phyloP scores from a whole-genome alignment of 2,113 vertebrate species.

The Sylvilagus bachmani region DNA sequence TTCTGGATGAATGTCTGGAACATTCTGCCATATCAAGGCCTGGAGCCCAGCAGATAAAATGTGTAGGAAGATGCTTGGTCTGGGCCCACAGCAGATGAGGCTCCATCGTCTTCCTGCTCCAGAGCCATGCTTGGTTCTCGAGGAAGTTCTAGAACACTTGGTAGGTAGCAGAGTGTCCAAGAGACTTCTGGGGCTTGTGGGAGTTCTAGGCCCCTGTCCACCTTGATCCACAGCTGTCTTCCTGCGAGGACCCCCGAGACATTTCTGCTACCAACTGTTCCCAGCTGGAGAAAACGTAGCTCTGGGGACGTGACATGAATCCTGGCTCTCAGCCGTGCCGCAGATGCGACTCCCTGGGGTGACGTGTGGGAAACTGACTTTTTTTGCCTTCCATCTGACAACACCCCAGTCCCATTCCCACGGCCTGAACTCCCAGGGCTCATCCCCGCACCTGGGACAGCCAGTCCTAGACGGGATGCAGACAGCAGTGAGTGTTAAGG shows the following conservation, averaged over 20 bases:
- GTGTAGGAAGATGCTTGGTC: neutral
- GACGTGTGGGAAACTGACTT: constrained; percentile 37
- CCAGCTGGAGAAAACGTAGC: constrained; percentile 64
- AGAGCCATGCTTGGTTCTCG: constrained; percentile 30
- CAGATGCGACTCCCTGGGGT: neutral
- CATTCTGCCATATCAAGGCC: constrained; percentile 26
- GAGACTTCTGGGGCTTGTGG: neutral
- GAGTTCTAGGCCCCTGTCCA: constrained; percentile 25
- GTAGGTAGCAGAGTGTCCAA: neutral
- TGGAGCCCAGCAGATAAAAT: constrained; percentile 40
- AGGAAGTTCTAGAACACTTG: constrained; percentile 19
- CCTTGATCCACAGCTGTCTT: constrained; percentile 10
- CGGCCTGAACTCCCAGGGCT: neutral
- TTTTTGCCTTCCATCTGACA: constrained; percentile 55
- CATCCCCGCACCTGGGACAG: neutral
- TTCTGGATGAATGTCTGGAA: constrained; percentile 50
- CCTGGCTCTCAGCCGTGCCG: constrained; percentile 48
- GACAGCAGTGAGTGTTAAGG: neutral
- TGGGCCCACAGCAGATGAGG: neutral
- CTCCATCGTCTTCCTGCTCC: neutral
- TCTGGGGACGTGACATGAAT: constrained; percentile 25
- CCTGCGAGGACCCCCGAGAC: constrained; percentile 35
- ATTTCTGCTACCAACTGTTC: constrained; percentile 57
- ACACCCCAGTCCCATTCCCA: neutral
- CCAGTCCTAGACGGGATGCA: neutral